phyloP scores from a whole-genome alignment of 2,797 vertebrate genomes.

The Cetoscarus ocellatus region DNA sequence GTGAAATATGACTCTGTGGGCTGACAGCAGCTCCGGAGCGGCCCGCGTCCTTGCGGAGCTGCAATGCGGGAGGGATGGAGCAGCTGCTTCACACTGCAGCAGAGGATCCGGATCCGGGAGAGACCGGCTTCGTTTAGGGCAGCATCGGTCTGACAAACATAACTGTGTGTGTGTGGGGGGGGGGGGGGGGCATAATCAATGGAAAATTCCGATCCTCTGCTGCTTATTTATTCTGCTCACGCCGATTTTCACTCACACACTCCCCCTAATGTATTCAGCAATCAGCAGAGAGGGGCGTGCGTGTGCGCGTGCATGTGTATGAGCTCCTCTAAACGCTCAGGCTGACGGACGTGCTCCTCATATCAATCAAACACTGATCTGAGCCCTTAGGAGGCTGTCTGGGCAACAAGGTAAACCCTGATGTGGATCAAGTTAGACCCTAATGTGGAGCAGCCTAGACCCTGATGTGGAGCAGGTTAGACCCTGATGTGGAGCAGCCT shows the following conservation, averaged over 20 bases:
- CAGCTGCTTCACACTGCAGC: slow-evolving; percentile 71
- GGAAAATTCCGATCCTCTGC: slow-evolving; percentile 74
- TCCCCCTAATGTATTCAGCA: slow-evolving; percentile 65
- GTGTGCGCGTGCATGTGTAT: slow-evolving; percentile 54
- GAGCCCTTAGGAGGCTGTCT: too few relatives aligned
- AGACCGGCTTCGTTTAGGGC: slow-evolving; percentile 1
- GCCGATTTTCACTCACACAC: slow-evolving; percentile 65
- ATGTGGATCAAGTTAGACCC: too few relatives aligned
- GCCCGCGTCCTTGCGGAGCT: slow-evolving; percentile 77
- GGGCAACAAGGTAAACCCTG: too few relatives aligned
- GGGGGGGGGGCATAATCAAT: slow-evolving; percentile 30
- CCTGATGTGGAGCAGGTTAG: too few relatives aligned
- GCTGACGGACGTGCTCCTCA: slow-evolving; percentile 69
- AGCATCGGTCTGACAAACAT: slow-evolving; percentile 4
- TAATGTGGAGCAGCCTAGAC: too few relatives aligned
- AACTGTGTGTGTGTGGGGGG: too few relatives aligned
- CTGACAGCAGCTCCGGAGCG: slow-evolving; percentile 45
- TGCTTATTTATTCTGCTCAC: slow-evolving; percentile 79
- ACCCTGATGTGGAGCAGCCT: too few relatives aligned
- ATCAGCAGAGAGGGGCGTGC: slow-evolving; percentile 57
- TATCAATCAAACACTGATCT: slow-evolving; percentile 68
- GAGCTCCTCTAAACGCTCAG: slow-evolving; percentile 39
- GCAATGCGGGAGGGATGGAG: slow-evolving; percentile 83
- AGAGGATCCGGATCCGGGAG: slow-evolving; percentile 11
- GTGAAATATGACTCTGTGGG: slow-evolving; percentile 65